These are phyloP conservation scores for Ariolimax columbianus DNA, from an alignment of 2,888 invertebrate genomes.

Conservation along the genomic window DNA sequence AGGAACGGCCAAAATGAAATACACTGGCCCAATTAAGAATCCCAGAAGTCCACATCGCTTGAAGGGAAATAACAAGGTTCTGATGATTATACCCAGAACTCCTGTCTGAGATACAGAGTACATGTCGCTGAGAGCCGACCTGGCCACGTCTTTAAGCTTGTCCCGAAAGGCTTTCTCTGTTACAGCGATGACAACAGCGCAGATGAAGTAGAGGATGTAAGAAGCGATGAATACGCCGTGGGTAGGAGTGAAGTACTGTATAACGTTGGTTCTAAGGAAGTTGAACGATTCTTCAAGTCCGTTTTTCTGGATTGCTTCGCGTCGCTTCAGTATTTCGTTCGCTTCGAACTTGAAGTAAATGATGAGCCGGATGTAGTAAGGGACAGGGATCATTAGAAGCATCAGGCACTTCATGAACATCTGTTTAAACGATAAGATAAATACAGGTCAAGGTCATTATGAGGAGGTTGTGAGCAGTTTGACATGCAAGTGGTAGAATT, in stretches of 20 bases:
- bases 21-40: slow-evolving; percentile 67
- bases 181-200: slow-evolving; percentile 68
- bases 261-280: slow-evolving; percentile 70
- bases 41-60: slow-evolving; percentile 73
- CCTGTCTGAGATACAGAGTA: slow-evolving; percentile 70
- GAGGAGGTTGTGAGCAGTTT: no score
- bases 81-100: slow-evolving; percentile 69
- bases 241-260: slow-evolving; percentile 73
- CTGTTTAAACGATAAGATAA: slow-evolving; percentile 12
- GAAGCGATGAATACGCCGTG: slow-evolving; percentile 73
- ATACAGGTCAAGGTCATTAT: not conserved
- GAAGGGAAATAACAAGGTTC: slow-evolving; percentile 74
- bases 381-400: slow-evolving; percentile 70
- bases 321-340: slow-evolving; percentile 65
- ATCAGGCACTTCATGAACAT: slow-evolving; percentile 65
- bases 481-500: no score
- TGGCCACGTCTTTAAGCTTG: slow-evolving; percentile 68
- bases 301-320: slow-evolving; percentile 56
- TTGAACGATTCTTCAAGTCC: slow-evolving; percentile 62
- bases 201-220: slow-evolving; percentile 70
- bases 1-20: slow-evolving; percentile 67
- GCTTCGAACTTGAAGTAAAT: slow-evolving; percentile 75
- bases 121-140: slow-evolving; percentile 73
- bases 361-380: slow-evolving; percentile 72
- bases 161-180: slow-evolving; percentile 58